Evolutionary conservation across 2,113 vertebrate species (phyloP), one percentile per base, ranked within the genome.

Genomic region (Archilochus colubris): DNA sequence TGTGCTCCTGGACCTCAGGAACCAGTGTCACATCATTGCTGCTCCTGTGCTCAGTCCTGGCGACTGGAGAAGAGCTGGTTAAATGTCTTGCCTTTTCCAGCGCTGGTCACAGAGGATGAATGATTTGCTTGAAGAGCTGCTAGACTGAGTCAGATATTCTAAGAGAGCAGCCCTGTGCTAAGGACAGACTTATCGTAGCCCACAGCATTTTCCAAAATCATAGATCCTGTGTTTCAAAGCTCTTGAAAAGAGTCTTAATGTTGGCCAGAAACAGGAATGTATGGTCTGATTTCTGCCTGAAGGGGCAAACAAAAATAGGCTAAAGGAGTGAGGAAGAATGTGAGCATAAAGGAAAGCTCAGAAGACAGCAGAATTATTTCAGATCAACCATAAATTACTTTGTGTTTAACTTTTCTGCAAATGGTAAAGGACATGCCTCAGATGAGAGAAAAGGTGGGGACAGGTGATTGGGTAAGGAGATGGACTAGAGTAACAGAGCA

Each of bases 21-120:
- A 58, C 2, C 21, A 68, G 11, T 2, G 5, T n/a, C 40, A 54
- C 18, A n/a, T 21, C 0, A 0, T 43, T 12, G 0, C 12, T 72
- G 33, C 2, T 68, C 8, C 53, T 55, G 36, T 51, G 5, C 10
- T 7, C 8, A 19, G 23, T 57, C 8, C 43, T 44, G 9, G 7
- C 58, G 22, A 44, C 17, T 28, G 8, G 16, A 3, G 20, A 58
- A 73, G 44, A 70, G 9, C 19, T 48, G 22, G 28, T 23, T 76
- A 77, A 69, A 53, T 7, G 3, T 30, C 27, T 59, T 78, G 22
- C 7, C 19, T 84, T 75, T 75, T 24, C 6, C 16, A 36, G 2
- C 10, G 4, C 7, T n/a, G 9, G 23, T 51, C 31, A 51, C 17
- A 78, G 38, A 58, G 14, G 7, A n/a, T 20, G 11, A 30, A n/a